Percentiles rank a stretch among this genome's conserved stretches.
Evolutionary conservation across 2,797 vertebrate genomes (phyloP).

Genomic region (Pseudochaenichthys georgianus): DNA sequence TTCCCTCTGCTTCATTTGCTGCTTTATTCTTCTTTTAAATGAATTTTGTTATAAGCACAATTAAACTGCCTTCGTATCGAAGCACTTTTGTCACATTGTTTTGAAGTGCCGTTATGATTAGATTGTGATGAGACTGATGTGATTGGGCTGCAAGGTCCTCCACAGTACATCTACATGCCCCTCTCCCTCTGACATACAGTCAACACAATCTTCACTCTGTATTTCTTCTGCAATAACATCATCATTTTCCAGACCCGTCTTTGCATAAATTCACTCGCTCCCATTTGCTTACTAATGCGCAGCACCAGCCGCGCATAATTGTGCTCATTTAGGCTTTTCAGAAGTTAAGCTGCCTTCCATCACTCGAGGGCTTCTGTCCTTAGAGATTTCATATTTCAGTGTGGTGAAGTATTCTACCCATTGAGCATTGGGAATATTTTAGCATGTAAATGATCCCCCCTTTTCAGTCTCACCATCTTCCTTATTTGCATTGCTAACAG

Average conservation of each 20-base stretch:
- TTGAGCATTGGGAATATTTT: slow-evolving; percentile 46
- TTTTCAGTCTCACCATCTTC: slow-evolving; percentile 10
- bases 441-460: slow-evolving; percentile 53
- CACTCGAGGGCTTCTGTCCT: slow-evolving; percentile 34
- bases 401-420: slow-evolving; percentile 31
- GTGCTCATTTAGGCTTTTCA: slow-evolving; percentile 50
- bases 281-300: slow-evolving; percentile 54
- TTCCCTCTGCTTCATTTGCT: not conserved
- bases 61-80: slow-evolving; percentile 11
- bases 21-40: not conserved
- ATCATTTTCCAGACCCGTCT: slow-evolving; percentile 35
- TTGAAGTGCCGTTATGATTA: not conserved
- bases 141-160: slow-evolving; percentile 31
- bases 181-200: slow-evolving; percentile 21
- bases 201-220: slow-evolving; percentile 17
- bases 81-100: slow-evolving; percentile 24
- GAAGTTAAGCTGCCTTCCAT: slow-evolving; percentile 39
- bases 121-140: slow-evolving; percentile 31
- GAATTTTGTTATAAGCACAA: not conserved
- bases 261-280: slow-evolving; percentile 41
- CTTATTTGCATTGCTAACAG: slow-evolving; percentile 63
- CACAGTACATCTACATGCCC: not conserved
- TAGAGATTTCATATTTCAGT: slow-evolving; percentile 43
- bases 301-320: slow-evolving; percentile 51
- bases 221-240: slow-evolving; percentile 26